phyloP scores from a whole-genome alignment of 2,113 vertebrate species.

The Phrynocephalus versicolor region DNA sequence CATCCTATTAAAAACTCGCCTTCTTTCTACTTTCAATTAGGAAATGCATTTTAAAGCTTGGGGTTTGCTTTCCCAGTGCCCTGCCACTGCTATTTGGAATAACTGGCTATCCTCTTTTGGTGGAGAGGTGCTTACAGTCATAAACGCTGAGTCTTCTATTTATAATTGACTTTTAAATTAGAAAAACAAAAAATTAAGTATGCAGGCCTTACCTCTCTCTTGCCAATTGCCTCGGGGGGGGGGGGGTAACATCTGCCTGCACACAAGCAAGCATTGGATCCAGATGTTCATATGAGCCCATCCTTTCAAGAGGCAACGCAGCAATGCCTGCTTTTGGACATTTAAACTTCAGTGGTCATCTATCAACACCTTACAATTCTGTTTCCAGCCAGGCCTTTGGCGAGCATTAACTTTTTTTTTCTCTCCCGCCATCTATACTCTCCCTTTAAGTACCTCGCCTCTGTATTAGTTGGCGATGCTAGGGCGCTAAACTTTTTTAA shows the following conservation, averaged over 20 bases:
- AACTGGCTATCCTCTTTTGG: conserved; percentile 40
- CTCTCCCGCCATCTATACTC: too few relatives aligned
- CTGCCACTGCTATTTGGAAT: conserved; percentile 41
- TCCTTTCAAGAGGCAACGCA: neutral
- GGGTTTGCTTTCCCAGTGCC: neutral
- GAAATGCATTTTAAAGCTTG: conserved; percentile 49
- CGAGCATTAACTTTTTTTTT: too few relatives aligned
- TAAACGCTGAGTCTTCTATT: neutral
- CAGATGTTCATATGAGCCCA: too few relatives aligned
- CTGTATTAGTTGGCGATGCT: too few relatives aligned
- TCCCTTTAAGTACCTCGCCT: too few relatives aligned
- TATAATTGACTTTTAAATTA: neutral
- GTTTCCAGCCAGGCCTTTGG: neutral
- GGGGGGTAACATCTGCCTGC: neutral
- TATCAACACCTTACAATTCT: neutral
- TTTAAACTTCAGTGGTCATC: neutral
- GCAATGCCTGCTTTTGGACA: neutral
- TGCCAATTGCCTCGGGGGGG: neutral
- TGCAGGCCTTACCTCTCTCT: too few relatives aligned
- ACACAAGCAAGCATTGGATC: neutral
- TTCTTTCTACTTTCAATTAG: conserved; percentile 62
- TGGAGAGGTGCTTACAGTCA: neutral
- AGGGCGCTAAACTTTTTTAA: too few relatives aligned
- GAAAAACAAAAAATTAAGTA: neutral
- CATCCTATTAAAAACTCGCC: conserved; percentile 51